Conservation (phyloP, 30 jellyfish, hydroid and myxozoan species). For the Catostylus mosaicus region DNA sequence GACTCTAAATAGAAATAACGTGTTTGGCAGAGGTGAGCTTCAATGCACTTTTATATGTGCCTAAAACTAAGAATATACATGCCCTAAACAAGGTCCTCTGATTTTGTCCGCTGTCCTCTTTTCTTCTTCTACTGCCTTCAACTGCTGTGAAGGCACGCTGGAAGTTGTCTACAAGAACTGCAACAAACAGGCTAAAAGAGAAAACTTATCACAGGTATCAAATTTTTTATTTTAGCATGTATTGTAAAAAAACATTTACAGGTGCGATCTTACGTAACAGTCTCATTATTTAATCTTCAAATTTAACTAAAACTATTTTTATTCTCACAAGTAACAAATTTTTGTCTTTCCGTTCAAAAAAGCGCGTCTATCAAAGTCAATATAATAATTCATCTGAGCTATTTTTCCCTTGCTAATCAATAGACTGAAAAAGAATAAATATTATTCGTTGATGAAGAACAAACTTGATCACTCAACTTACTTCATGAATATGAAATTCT, state of each 20-base stretch:
- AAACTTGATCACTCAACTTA: constrained; percentile 57
- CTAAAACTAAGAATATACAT: neutral
- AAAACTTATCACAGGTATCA: neutral
- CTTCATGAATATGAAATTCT: constrained; percentile 90
- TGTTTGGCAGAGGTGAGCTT: no score
- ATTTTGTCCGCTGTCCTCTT: constrained; percentile 23
- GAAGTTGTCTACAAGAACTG: constrained; percentile 94
- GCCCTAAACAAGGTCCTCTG: constrained; percentile 65
- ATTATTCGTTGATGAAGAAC: no score
- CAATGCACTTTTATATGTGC: neutral
- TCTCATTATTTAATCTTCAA: no score
- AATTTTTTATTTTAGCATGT: neutral
- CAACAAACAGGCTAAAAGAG: constrained; percentile 82
- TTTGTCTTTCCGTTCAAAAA: no score
- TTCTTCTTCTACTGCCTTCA: constrained; percentile 78
- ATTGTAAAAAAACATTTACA: neutral
- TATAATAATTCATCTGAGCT: no score
- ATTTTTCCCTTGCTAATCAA: no score
- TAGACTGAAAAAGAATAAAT: no score
- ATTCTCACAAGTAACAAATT: no score
- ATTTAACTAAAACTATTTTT: no score
- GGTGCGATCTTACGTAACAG: neutral
- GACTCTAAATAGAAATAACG: no score
- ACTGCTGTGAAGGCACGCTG: constrained; percentile 92
- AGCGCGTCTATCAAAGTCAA: no score